These are phyloP conservation scores for Cyanocitta stelleri DNA, from an alignment of 2,113 vertebrate species.

Conservation along the genomic window DNA sequence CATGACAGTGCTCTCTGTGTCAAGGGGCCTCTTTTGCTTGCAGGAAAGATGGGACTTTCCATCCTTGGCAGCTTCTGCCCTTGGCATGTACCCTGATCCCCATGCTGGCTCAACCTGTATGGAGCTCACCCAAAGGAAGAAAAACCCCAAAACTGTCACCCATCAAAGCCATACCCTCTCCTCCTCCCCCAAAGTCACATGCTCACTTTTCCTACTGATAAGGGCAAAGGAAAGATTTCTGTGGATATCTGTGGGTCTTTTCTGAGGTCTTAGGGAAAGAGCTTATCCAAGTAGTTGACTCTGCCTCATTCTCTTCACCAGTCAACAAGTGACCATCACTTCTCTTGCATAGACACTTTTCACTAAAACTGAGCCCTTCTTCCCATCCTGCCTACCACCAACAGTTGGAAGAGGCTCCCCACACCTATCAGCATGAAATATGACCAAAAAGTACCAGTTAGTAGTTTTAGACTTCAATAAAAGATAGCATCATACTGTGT, in stretches of 20 bases:
- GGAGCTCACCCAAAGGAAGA: not conserved
- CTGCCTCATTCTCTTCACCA: not conserved
- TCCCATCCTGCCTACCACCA: not conserved
- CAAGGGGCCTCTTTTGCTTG: not conserved
- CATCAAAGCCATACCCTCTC: not conserved
- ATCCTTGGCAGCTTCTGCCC: not conserved
- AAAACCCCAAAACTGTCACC: fast-evolving
- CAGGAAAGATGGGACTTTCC: not conserved
- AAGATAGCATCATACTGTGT: not conserved
- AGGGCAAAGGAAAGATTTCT: not conserved
- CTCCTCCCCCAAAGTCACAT: not conserved
- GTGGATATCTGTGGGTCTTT: fast-evolving
- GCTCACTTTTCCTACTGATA: not conserved
- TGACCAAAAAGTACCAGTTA: not conserved
- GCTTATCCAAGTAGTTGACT: not conserved
- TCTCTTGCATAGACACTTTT: not conserved
- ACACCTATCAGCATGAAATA: not conserved
- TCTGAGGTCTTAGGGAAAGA: not conserved
- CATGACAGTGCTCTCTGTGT: not conserved
- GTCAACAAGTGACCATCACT: fast-evolving
- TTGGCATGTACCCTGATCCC: fast-evolving
- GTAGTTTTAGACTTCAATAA: not conserved
- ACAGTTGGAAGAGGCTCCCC: not conserved
- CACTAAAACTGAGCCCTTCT: not conserved
- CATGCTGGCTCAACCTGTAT: fast-evolving